These are phyloP conservation scores for Nasonia vitripennis DNA, from an alignment of 1,140 invertebrate species.

Conservation along the genomic window DNA sequence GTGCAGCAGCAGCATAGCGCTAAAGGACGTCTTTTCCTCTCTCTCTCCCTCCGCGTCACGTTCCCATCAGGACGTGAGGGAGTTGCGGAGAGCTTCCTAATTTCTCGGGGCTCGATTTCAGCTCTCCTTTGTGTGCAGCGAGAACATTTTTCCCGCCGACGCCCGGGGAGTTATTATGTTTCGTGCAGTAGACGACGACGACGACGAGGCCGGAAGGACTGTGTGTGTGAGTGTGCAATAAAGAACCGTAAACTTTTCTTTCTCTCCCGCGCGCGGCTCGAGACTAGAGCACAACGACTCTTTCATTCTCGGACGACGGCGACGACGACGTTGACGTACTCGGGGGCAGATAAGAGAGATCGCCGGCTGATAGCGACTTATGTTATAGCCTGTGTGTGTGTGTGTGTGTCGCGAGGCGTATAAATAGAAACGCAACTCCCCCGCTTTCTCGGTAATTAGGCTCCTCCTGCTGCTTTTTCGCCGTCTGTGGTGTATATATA, in stretches of 20 bases:
- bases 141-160: not conserved
- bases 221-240: not conserved
- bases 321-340: not conserved
- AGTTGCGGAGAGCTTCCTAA: conserved; percentile 1
- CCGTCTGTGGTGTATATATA: not conserved
- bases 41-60: not conserved
- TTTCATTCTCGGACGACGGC: conserved; percentile 7
- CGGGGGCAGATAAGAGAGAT: not conserved
- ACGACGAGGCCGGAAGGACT: not conserved
- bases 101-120: not conserved
- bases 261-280: not conserved
- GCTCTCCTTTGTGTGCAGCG: not conserved
- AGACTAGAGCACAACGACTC: not conserved
- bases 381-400: not conserved
- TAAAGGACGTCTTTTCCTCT: not conserved
- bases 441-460: conserved; percentile 6
- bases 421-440: conserved; percentile 17
- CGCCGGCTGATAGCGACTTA: not conserved
- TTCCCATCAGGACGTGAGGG: not conserved
- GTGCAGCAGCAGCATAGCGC: too few species aligned
- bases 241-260: conserved; percentile 3
- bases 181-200: not conserved
- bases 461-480: not conserved
- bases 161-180: conserved; percentile 8
- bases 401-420: not conserved